phyloP scores from a whole-genome alignment of 2,888 invertebrate genomes.

The Erpobdella octoculata region DNA sequence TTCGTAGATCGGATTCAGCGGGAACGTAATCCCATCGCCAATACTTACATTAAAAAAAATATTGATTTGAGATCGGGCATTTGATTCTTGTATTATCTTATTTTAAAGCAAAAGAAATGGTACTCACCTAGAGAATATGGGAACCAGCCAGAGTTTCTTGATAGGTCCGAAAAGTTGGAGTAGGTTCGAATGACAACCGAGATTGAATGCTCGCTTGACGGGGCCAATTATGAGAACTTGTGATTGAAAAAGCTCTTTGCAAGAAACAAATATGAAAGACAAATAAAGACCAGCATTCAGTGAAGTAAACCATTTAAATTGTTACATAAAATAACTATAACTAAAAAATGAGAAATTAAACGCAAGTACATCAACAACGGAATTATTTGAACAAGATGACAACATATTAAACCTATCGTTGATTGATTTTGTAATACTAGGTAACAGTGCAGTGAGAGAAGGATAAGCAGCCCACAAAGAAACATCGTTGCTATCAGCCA shows the following conservation, averaged over 20 bases:
- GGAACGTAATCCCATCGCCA: slow-evolving; percentile 27
- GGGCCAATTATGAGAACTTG: slow-evolving; percentile 22
- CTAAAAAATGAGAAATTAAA: too few relatives aligned
- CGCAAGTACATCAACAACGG: neutral
- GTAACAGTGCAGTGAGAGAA: neutral
- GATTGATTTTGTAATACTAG: slow-evolving; percentile 6
- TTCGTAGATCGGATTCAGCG: neutral
- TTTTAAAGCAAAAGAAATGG: too few relatives aligned
- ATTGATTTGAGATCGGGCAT: too few relatives aligned
- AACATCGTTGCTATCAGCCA: slow-evolving; percentile 11
- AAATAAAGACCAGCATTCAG: neutral
- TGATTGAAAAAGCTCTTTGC: slow-evolving; percentile 24
- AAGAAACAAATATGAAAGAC: neutral
- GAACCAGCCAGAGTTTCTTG: slow-evolving; percentile 26
- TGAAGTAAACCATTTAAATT: neutral
- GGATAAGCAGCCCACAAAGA: neutral
- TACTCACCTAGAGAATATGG: slow-evolving; percentile 24
- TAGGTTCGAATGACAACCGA: slow-evolving; percentile 27
- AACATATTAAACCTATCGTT: neutral
- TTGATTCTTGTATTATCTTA: too few relatives aligned
- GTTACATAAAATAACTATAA: neutral
- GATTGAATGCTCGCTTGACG: slow-evolving; percentile 23
- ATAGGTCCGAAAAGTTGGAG: slow-evolving; percentile 27
- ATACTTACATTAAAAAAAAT: too few relatives aligned
- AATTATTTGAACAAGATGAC: neutral